A percentile compares a stretch with the other conserved stretches of the same genome.
phyloP scores from a whole-genome alignment of 2,113 vertebrate genomes.

The Dromas ardeola region DNA sequence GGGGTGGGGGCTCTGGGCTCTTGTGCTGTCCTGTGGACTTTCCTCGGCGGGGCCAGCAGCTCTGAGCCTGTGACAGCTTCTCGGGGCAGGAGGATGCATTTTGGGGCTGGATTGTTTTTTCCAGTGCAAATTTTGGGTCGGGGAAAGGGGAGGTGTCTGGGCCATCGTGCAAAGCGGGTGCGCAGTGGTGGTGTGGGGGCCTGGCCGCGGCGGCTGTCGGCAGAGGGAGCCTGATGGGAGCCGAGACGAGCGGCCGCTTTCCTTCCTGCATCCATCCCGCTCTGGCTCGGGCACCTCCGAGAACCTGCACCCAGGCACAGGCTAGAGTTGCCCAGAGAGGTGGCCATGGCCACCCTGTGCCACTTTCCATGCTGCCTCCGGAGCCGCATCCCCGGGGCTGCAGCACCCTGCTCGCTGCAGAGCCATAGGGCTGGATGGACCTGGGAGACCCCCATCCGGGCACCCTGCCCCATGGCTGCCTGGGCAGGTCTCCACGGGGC shows the following conservation, averaged over 20 bases:
- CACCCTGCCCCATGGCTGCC: not conserved
- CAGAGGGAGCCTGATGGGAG: conserved; percentile 15
- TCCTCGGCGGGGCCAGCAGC: not conserved
- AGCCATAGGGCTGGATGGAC: not conserved
- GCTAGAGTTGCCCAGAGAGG: too few relatives aligned
- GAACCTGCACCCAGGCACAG: not conserved
- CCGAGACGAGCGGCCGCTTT: rapidly evolving
- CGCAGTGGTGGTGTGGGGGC: rapidly evolving
- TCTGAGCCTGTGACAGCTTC: not conserved
- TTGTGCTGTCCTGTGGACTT: not conserved
- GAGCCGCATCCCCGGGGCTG: not conserved
- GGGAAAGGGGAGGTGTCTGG: not conserved
- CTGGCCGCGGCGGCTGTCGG: rapidly evolving
- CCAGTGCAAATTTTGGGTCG: not conserved
- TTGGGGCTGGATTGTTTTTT: not conserved
- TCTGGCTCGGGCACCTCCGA: rapidly evolving
- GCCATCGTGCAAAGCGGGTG: rapidly evolving
- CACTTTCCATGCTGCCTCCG: not conserved
- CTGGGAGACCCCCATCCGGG: rapidly evolving
- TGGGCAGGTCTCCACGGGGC: not conserved
- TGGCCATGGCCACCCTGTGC: not conserved
- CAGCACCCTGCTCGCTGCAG: not conserved
- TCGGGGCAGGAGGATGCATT: not conserved
- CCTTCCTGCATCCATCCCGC: not conserved
- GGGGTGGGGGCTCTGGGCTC: not conserved